Evolutionary conservation across 2,888 invertebrate species (phyloP), one percentile per base, ranked within the genome.

Genomic region (Spilosoma lubricipeda): DNA sequence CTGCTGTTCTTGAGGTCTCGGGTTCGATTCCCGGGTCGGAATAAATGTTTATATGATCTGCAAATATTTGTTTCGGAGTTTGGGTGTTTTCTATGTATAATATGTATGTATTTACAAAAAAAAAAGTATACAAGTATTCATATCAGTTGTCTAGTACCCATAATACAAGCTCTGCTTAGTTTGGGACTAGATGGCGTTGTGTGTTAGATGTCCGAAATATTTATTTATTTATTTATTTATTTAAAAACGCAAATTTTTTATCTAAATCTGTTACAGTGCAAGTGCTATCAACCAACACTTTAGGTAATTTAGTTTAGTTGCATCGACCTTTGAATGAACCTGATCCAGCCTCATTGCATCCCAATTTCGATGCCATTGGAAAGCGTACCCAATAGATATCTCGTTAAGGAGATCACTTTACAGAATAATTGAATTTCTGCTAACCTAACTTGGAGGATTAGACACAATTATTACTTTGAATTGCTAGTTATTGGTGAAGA

Each of bases 361-460:
- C 71, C 63, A 81, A 81, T 82, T 75, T 76, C 66, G 67, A 77
- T 77, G 72, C 66, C 73, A 76, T 72, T 75, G 64, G 67, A 70
- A 56, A 75, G 67, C 64, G 76, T 70, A 80, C 72, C 73, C 75
- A 77, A 78, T 78, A 76, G 74, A 73, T 77, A 80, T 76, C 76
- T 68, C 76, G 78, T 78, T 73, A 77, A 65, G 45, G 36, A 72
- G 70, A 81, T 70, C 76, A 64, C 77, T 81, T 74, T 71, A 80
- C 66, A 72, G 74, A 76, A 81, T 76, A 83, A 78, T 82, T 76
- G 77, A 80, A 78, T 80, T 80, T 79, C 73, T 75, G 64, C 74
- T 75, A 75, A 76, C 71, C 65, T 73, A 73, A 67, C 74, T 73
- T 23, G 73, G 71, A 75, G 68, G 63, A 74, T 67, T 73, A 70